Base-by-base conservation (phyloP, 2,113 vertebrate species). In the Gulo gulo region DNA sequence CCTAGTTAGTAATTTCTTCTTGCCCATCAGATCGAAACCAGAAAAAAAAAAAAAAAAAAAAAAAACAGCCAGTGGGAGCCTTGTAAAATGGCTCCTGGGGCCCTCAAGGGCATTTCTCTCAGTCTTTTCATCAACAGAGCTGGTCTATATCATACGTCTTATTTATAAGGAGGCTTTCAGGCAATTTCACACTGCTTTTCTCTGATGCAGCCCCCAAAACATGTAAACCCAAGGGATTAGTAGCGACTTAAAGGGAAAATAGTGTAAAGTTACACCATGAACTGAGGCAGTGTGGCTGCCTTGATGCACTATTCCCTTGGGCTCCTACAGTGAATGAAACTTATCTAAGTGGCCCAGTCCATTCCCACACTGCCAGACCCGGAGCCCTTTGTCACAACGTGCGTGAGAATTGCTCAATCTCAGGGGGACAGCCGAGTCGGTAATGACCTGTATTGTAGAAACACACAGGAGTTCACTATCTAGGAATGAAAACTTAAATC, bases 121-220 rank as follows among this genome's bases (percentile, higher is more conserved):
- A 94, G 92, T 97, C 98, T 98, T 98, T 99, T 98, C 97, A 98
- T 98, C 98, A 98, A 95, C 98, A 98, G 97, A 98, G 96, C 96
- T 98, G 97, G 98, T 98, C 98, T 99, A 59, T 98, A 98, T 97
- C 94, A 24, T 98, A 98, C 98, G 98, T 98, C 98, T 98, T 98
- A 98, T 98, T 99, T 99, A 98, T 98, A 99, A 99, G 98, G 97
- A 98, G 98, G 98, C 98, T 99, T 99, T 98, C 98, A 98, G 98
- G 98, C 98, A 99, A 99, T 99, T 99, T 99, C 99, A 99, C 98
- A 99, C 98, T 89, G 97, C 98, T 98, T 99, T 99, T 98, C 98
- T 98, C 97, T 96, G 97, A 98, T 98, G 98, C 97, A 59, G 96
- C 98, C 98, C 98, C 89, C 36, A 98, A 99, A 99, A 98, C 98